Evolutionary conservation across 2,888 invertebrate species (phyloP), one percentile per base, ranked within the genome.

Genomic region (Xestoiulus laeticollis): DNA sequence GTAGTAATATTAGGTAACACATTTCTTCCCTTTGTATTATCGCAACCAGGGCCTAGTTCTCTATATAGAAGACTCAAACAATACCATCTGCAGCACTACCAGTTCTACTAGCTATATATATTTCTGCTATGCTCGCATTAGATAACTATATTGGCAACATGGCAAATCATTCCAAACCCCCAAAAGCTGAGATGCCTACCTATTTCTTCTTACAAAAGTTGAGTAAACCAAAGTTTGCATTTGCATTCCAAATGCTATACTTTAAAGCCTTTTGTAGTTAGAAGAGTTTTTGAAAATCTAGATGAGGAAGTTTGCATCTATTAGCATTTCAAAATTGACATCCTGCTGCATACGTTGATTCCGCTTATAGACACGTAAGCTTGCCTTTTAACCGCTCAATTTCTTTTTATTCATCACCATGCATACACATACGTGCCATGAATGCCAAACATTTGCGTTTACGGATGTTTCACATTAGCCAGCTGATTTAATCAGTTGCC

Each of bases 401-500:
- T 30, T 78, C 30, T 10, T 78, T 78, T 78, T 78, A 78, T 78
- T 78, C 78, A 30, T 26, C 78, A 30, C 26, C 26, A 30, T 22
- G 78, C 78, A 14, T 30, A 14, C 30, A 22, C 22, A 26, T 68
- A 78, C 78, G 78, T 78, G 78, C 78, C 12, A 78, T 14, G 78
- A 78, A 30, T 78, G 14, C 3, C 78, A 78, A 78, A 78, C 14
- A 78, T 78, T 78, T 78, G 78, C 78, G 12, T 78, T 30, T 26
- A 30, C 78, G 78, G 78, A 78, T 78, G 78, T 78, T 78, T 78
- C 78, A 30, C 78, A 78, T 78, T 26, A 30, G 26, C 78, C 26
- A 78, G 78, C 26, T 78, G 78, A 78, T 78, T 78, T 78, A 78
- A 78, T 78, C 78, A 78, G 78, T 30, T 78, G 78, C 78, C 78